Evolutionary conservation across 2,797 vertebrate species (phyloP).

Genomic region (Sebastes flavidus): DNA sequence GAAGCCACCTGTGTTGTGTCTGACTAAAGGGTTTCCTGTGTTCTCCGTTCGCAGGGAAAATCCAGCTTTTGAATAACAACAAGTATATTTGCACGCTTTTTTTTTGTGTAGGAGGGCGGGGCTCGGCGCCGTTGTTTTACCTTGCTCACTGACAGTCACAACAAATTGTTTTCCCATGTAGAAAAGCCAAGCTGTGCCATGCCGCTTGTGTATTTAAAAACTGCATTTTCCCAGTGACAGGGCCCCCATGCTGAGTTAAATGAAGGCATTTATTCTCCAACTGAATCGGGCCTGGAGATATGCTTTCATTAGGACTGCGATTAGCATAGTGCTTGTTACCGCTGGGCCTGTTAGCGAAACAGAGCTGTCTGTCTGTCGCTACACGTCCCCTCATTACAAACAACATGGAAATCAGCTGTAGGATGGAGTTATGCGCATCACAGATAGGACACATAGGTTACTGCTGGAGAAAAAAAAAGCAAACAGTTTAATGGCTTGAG

Average conservation of each 20-base stretch:
- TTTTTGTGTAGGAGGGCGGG: slow-evolving; percentile 11
- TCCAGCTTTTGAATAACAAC: slow-evolving; percentile 11
- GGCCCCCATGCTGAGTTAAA: slow-evolving; percentile 81
- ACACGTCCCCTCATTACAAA: slow-evolving; percentile 66
- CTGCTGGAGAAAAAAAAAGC: slow-evolving; percentile 38
- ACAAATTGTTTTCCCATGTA: slow-evolving; percentile 62
- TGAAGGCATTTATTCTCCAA: slow-evolving; percentile 78
- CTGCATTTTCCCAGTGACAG: slow-evolving; percentile 62
- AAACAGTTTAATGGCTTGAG: slow-evolving; percentile 42
- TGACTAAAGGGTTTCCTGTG: slow-evolving; percentile 17
- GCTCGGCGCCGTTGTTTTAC: slow-evolving; percentile 22
- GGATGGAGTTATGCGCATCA: slow-evolving; percentile 46
- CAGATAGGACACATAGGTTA: slow-evolving; percentile 49
- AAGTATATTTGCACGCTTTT: slow-evolving; percentile 6
- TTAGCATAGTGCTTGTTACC: slow-evolving; percentile 83
- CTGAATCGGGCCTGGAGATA: slow-evolving; percentile 72
- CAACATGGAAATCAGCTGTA: slow-evolving; percentile 56
- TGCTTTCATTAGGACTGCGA: slow-evolving; percentile 80
- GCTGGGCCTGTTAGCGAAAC: slow-evolving; percentile 73
- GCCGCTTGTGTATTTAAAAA: slow-evolving; percentile 80
- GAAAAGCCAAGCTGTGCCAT: slow-evolving; percentile 62
- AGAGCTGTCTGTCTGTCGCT: slow-evolving; percentile 64
- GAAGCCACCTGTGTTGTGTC: slow-evolving; percentile 22
- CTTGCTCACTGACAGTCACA: slow-evolving; percentile 50
- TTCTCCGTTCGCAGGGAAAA: not conserved